Base-by-base conservation (phyloP, 1,140 invertebrate genomes). In the Cydia fagiglandana region DNA sequence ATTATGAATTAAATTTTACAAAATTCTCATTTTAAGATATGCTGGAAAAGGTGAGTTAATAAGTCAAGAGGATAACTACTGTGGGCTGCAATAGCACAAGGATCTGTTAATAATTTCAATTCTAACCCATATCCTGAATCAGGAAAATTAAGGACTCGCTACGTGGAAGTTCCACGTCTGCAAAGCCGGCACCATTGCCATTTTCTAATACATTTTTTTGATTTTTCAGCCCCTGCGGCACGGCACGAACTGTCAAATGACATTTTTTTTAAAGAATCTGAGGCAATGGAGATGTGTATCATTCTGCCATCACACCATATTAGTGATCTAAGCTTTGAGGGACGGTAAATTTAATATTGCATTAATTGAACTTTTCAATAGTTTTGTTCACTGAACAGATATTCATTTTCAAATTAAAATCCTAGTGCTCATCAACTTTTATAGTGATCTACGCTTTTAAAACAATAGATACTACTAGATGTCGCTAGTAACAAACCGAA, bases 1-100 rank as follows among this genome's bases (percentile, higher is more conserved):
- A 81, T 83, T 41, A 34, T 81, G 75, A 68, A 53, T 79, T 61
- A 74, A 24, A 30, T 64, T 76, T 61, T 73, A 79, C 78, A 75
- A 81, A 78, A 78, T 79, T 78, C 74, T 53, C 79, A 61, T 66
- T 70, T 12, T 70, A 38, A 34, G n/a, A 70, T 17, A 41, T 13
- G 41, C 15, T 41, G 66, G 17, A 70, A n/a, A 38, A 17, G 34
- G 66, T 20, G 66, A 15, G 66, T 17, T 68, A 70, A 17, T 70
- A 66, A n/a, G 34, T 41, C 1, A 17, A 20, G 17, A 9, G 17
- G 56, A 61, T 10, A 56, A 24, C 20, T 61, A 24, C 2, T 61
- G 10, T 7, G 15, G 9, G 6, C 56, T 61, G 20, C 56, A 61
- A 61, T 7, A 20, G 20, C n/a, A 61, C 3, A 4, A 61, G 10